Percentiles rank a stretch among this genome's conserved stretches.
phyloP scores from a whole-genome alignment of 2,113 vertebrate species.

The Mustelus asterias region DNA sequence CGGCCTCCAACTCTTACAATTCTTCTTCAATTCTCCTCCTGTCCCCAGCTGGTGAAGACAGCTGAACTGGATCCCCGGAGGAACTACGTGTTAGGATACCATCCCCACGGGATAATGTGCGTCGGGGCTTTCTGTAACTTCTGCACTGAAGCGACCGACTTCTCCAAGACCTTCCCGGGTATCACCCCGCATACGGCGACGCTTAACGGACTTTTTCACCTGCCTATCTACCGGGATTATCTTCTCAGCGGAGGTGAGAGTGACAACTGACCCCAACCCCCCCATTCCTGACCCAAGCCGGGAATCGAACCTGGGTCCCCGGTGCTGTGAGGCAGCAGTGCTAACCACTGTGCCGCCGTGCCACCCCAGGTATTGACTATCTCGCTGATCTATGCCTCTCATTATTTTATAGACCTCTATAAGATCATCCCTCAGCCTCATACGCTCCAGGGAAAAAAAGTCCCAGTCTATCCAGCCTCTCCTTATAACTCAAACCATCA shows the following conservation, averaged over 20 bases:
- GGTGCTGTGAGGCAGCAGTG: too few relatives aligned
- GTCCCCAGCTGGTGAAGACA: slow-evolving; percentile 65
- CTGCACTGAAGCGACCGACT: slow-evolving; percentile 51
- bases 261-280: background rate
- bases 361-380: too few relatives aligned
- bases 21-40: background rate
- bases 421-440: too few relatives aligned
- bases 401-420: too few relatives aligned
- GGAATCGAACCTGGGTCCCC: too few relatives aligned
- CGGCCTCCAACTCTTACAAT: background rate
- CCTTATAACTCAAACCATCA: too few relatives aligned
- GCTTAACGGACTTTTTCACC: slow-evolving; percentile 53
- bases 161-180: slow-evolving; percentile 56
- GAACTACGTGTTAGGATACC: slow-evolving; percentile 68
- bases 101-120: slow-evolving; percentile 68
- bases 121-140: slow-evolving; percentile 56
- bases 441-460: too few relatives aligned
- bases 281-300: too few relatives aligned
- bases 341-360: too few relatives aligned
- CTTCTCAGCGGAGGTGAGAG: slow-evolving; percentile 43
- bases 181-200: slow-evolving; percentile 42
- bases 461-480: too few relatives aligned
- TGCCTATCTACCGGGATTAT: slow-evolving; percentile 63
- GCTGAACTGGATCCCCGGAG: slow-evolving; percentile 55
- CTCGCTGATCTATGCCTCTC: too few relatives aligned